Base-by-base conservation (phyloP, 2,113 vertebrate species). In the Oncorhynchus nerka region DNA sequence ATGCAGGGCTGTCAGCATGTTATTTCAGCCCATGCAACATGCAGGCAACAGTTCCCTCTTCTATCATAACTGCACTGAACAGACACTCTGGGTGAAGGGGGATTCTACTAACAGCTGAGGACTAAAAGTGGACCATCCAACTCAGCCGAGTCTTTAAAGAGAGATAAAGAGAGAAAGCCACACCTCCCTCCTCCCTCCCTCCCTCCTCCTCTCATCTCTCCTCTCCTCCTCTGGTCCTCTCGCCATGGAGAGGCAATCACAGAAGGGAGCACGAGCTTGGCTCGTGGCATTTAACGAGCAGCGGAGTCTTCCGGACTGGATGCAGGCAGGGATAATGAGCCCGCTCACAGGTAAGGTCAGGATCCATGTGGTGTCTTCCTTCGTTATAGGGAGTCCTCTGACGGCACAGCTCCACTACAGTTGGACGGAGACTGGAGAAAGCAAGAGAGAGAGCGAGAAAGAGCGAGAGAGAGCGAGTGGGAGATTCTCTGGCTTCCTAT, bases 211-310 rank as follows among this genome's bases (percentile, higher is more conserved):
- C 2, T 16, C 19, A 1, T 45, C 59, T 71, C 61, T 20, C 19
- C 64, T 55, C 68, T 39, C 3, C 72, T 74, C 26, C 4, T 74
- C 72, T 77, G 7, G 7, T 15, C 76, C 78, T 79, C 68, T 64
- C 75, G 6, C 76, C 59, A 16, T 49, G 64, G 70, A 15, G 80
- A 70, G 78, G 74, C 82, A 19, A 16, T 79, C 75, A 55, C 66
- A 49, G 66, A 73, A 30, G 71, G 70, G 88, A 80, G 87, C 74
- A 8, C 80, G 84, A 73, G 78, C 24, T 71, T 81, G 75, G 81
- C 79, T 84, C 73, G 76, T 87, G 88, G 85, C 84, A 88, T 91
- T 91, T 90, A 87, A 86, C 45, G 74, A 90, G 83, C 84, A 79
- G 88, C 75, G 71, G 82, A 76, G 26, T 70, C 84, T 78, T 84